Conservation (phyloP, 64 coral and sea anemone genomes). For the Pocillopora damicornis region DNA sequence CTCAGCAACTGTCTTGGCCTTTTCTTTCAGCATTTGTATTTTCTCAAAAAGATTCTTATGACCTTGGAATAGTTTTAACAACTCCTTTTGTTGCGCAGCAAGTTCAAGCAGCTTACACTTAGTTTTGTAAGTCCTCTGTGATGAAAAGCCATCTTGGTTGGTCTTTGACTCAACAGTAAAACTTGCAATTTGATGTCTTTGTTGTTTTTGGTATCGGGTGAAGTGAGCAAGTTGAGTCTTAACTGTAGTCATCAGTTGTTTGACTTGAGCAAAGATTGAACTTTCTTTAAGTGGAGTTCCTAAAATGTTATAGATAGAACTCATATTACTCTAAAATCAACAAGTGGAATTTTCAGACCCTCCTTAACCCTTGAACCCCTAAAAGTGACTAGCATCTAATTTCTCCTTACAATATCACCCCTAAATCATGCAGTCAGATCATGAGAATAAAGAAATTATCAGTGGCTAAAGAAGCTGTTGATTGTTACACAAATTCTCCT, state of each 20-base stretch:
- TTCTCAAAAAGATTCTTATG: slow-evolving; percentile 36
- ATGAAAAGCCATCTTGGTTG: neutral
- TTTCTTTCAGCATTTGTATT: slow-evolving; percentile 14
- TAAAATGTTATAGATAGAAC: neutral
- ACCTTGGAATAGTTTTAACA: slow-evolving; percentile 7
- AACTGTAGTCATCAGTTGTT: slow-evolving; percentile 12
- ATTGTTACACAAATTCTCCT: too few species aligned
- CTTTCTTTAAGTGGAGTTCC: neutral
- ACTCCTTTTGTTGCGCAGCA: slow-evolving; percentile 29
- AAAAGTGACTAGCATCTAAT: too few species aligned
- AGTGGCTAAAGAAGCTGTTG: too few species aligned
- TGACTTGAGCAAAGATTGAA: slow-evolving; percentile 13
- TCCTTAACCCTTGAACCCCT: neutral
- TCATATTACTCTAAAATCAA: neutral
- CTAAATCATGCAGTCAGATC: too few species aligned
- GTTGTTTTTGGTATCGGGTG: neutral
- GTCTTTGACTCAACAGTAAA: neutral
- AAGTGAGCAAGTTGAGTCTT: slow-evolving; percentile 32
- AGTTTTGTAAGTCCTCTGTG: neutral
- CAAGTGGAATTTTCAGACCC: neutral
- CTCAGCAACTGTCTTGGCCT: neutral
- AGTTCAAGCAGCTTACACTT: slow-evolving; percentile 17
- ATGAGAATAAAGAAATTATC: too few species aligned
- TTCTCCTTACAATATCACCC: too few species aligned
- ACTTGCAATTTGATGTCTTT: slow-evolving; percentile 6